Evolutionary conservation across 2,797 vertebrate species (phyloP).

Genomic region (Ceryle rudis): DNA sequence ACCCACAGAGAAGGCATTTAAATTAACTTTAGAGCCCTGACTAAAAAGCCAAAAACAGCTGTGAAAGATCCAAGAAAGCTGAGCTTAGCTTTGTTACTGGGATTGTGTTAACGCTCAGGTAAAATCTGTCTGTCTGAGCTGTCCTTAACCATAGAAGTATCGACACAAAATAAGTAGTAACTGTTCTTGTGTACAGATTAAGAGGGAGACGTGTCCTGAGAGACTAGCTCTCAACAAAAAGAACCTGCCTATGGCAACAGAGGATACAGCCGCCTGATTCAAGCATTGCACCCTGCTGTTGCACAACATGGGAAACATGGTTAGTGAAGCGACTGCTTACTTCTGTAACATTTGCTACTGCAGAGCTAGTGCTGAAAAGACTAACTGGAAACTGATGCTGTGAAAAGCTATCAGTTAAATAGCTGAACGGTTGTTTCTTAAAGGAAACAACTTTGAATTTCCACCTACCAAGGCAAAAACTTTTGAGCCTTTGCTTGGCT

Average conservation of each 20-base stretch:
- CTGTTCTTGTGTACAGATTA: not conserved
- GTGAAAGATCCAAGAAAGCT: not conserved
- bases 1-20: not conserved
- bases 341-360: not conserved
- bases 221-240: not conserved
- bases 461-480: not conserved
- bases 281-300: not conserved
- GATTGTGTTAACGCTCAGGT: not conserved
- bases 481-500: not conserved
- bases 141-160: not conserved
- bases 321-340: no score
- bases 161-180: not conserved
- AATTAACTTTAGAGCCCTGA: not conserved
- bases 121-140: not conserved
- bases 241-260: not conserved
- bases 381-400: not conserved
- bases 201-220: fast-evolving
- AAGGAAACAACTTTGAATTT: not conserved
- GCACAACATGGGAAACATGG: not conserved
- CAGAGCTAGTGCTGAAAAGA: not conserved
- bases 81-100: not conserved
- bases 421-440: not conserved
- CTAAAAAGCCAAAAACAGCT: not conserved
- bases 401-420: not conserved
- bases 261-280: fast-evolving